A percentile compares a stretch with the other conserved stretches of the same genome.
Conservation (phyloP, 1,140 invertebrate genomes). For the Drosophila cardini region DNA sequence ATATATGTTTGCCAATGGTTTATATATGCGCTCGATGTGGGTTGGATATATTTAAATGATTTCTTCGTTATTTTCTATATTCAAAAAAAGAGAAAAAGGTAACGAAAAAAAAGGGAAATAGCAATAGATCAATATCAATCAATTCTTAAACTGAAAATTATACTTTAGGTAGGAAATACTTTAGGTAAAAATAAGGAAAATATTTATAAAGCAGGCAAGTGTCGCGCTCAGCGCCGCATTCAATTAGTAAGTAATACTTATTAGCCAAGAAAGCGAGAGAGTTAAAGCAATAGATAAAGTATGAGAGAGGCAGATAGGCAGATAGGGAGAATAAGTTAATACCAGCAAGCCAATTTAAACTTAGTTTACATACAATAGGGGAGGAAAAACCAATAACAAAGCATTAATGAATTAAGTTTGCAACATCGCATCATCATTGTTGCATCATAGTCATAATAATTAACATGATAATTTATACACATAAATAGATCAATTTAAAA, state of each 20-base stretch:
- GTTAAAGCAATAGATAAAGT: conserved; percentile 22
- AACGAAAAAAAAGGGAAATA: conserved; percentile 67
- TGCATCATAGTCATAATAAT: conserved; percentile 38
- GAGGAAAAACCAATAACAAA: conserved; percentile 43
- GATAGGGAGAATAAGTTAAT: conserved; percentile 25
- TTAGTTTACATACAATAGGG: conserved; percentile 20
- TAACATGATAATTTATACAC: conserved; percentile 67
- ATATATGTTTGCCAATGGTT: conserved; percentile 60
- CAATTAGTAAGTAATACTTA: conserved; percentile 46
- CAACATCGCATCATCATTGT: conserved; percentile 14
- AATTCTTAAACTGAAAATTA: conserved; percentile 45
- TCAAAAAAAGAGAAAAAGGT: not conserved
- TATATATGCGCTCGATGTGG: conserved; percentile 64
- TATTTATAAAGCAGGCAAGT: conserved; percentile 8
- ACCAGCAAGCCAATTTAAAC: conserved; percentile 63
- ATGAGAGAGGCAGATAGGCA: conserved; percentile 18
- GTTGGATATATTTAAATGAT: conserved; percentile 63
- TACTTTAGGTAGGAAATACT: too few relatives aligned
- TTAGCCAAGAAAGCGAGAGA: conserved; percentile 19
- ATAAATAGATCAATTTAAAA: conserved; percentile 54
- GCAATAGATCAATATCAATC: conserved; percentile 76
- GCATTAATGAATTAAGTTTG: conserved; percentile 32
- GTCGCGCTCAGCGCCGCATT: conserved; percentile 60
- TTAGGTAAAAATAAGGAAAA: not conserved
- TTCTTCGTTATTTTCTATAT: conserved; percentile 67